Evolutionary conservation across 2,888 invertebrate species (phyloP).

Genomic region (Drosophila peninsularis): DNA sequence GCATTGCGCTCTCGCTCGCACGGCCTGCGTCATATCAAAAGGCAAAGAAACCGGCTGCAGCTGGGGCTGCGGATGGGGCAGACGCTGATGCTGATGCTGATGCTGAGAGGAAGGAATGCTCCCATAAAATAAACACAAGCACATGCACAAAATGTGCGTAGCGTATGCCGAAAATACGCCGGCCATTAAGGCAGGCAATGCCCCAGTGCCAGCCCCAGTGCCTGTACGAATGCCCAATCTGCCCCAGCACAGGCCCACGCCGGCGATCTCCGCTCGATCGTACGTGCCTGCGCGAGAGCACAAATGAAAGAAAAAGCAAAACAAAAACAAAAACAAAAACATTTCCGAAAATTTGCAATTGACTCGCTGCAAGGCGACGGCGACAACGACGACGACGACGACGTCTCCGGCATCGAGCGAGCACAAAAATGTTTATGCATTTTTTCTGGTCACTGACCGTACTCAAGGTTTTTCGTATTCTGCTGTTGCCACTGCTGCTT

Average conservation of each 20-base stretch:
- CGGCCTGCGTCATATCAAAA: slow-evolving; percentile 49
- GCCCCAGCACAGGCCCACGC: slow-evolving; percentile 44
- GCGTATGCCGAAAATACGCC: slow-evolving; percentile 79
- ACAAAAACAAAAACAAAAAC: slow-evolving; percentile 33
- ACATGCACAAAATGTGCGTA: slow-evolving; percentile 74
- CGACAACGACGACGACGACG: slow-evolving; percentile 28
- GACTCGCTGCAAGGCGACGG: slow-evolving; percentile 61
- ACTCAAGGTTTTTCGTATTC: slow-evolving; percentile 84
- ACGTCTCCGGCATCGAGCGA: slow-evolving; percentile 43
- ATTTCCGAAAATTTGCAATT: slow-evolving; percentile 81
- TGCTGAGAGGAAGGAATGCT: slow-evolving; percentile 26
- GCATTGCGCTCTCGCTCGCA: slow-evolving; percentile 1
- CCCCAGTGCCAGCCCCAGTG: slow-evolving; percentile 27
- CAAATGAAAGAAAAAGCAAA: neutral
- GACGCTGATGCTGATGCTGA: slow-evolving; percentile 25
- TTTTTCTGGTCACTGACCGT: slow-evolving; percentile 84
- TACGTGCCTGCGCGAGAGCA: slow-evolving; percentile 49
- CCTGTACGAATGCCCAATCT: slow-evolving; percentile 12
- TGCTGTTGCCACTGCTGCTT: slow-evolving; percentile 43
- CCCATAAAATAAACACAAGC: slow-evolving; percentile 49
- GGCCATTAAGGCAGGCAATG: slow-evolving; percentile 67
- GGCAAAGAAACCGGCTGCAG: slow-evolving; percentile 63
- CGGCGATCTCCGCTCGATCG: slow-evolving; percentile 50
- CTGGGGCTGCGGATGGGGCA: slow-evolving; percentile 44
- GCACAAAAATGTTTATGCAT: slow-evolving; percentile 82